phyloP scores from a whole-genome alignment of 2,888 invertebrate species.

The Andrena praecox region DNA sequence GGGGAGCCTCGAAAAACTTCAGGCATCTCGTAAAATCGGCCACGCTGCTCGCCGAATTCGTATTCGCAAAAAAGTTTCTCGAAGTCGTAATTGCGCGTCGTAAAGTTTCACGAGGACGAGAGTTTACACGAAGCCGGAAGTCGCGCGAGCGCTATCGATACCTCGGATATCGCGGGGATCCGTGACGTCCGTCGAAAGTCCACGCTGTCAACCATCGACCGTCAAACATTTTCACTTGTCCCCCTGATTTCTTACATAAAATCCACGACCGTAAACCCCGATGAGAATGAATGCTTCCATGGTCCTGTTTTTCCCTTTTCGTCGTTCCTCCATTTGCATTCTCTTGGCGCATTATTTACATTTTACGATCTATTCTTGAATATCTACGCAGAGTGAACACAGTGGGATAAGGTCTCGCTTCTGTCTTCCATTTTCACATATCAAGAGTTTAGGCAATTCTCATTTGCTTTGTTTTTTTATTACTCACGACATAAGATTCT shows the following conservation, averaged over 20 bases:
- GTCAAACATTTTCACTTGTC: conserved; percentile 44
- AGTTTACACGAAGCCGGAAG: conserved; percentile 36
- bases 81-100: conserved; percentile 33
- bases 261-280: conserved; percentile 5
- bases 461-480: neutral
- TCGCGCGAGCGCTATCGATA: conserved; percentile 23
- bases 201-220: conserved; percentile 35
- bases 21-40: conserved; percentile 27
- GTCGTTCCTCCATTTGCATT: neutral
- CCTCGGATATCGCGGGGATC: conserved; percentile 25
- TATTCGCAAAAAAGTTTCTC: conserved; percentile 29
- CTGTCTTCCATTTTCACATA: neutral
- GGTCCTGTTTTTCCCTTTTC: conserved; percentile 2
- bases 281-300: neutral
- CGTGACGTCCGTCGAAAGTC: conserved; percentile 45
- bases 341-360: neutral
- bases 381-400: neutral
- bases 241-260: conserved; percentile 46
- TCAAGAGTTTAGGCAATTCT: neutral
- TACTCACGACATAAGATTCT: too few relatives aligned
- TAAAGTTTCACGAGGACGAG: conserved; percentile 39
- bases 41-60: conserved; percentile 9
- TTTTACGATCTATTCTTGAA: neutral
- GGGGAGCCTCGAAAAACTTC: conserved; percentile 6
- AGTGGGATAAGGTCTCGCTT: too few relatives aligned